Base-by-base conservation (phyloP, 2,888 invertebrate genomes). In the Yponomeuta plumbellus region DNA sequence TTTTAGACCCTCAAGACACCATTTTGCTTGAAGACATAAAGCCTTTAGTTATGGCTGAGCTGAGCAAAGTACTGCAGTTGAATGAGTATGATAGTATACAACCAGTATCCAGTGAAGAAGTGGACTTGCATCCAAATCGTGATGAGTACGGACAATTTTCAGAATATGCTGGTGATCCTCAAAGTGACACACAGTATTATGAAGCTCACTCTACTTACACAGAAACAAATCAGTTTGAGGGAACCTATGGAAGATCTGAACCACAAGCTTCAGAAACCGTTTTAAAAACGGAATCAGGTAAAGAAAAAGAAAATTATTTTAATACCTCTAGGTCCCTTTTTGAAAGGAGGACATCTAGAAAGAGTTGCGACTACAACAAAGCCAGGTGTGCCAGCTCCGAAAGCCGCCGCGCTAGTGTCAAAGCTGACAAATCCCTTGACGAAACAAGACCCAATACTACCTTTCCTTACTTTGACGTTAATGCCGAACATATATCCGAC, bases 31-130 rank as follows among this genome's bases (percentile, higher is more conserved):
- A 92, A 69, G 93, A 93, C 73, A 85, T 93, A 66, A 93, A 93
- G 34, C 93, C 93, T 2, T 84, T 92, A 67, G 92, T 93, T 6
- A 91, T 93, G 77, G 92, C 92, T 65, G 93, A 93, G 76, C 78
- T 93, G 0, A 92, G 88, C 69, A 92, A 92, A 77, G 92, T 93
- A 39, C 76, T 93, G 26, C 92, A 92, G 70, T 70, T 90, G 59
- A 81, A 85, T 76, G 83, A 91, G 59, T 78, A 79, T 76, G 59
- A 59, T 59, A 21, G 23, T 0, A 13, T 13, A 22, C 59, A 59
- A 23, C 3, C 17, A 52, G 44, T 52, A 17, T 52, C 44, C 8
- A 52, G 44, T 52, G 44, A 52, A 17, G 44, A 52, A 52, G 44
- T 52, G 44, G 44, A 52, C 44, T 17, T 52, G 44, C 44, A 52